A percentile compares a stretch with the other conserved stretches of the same genome.
phyloP scores from a whole-genome alignment of 2,113 vertebrate genomes.

The Sapayoa aenigma region DNA sequence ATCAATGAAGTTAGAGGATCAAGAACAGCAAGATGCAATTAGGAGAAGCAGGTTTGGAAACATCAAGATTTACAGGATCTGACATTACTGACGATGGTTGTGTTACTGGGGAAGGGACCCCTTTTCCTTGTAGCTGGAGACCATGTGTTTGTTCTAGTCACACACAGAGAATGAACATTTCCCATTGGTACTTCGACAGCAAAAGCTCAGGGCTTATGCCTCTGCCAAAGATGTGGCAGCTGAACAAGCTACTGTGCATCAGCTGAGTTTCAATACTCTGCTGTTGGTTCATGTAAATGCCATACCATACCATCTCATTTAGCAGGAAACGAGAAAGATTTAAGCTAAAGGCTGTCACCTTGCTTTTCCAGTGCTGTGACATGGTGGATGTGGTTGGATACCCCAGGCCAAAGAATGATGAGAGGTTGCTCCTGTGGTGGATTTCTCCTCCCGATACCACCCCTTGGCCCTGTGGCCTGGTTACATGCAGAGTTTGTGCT shows the following conservation, averaged over 20 bases:
- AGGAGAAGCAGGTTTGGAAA: neutral
- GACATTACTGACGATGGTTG: neutral
- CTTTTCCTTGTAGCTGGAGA: neutral
- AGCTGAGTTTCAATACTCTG: neutral
- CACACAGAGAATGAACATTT: neutral
- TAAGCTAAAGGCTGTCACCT: neutral
- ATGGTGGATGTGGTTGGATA: accelerated
- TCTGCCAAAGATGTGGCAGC: neutral
- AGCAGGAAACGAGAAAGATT: neutral
- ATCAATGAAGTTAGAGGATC: neutral
- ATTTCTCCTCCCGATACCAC: neutral
- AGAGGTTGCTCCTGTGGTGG: neutral
- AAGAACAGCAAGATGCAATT: neutral
- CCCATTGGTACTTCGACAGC: neutral
- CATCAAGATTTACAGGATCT: neutral
- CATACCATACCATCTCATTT: neutral
- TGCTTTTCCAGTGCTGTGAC: neutral
- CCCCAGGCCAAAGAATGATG: accelerated
- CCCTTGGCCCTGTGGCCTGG: neutral
- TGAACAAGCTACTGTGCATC: neutral
- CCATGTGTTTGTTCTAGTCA: accelerated
- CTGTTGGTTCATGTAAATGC: neutral
- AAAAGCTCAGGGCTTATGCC: neutral
- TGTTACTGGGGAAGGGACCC: neutral
- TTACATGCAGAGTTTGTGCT: neutral